Conservation (phyloP, 2,797 vertebrate species). For the Linurgus olivaceus region DNA sequence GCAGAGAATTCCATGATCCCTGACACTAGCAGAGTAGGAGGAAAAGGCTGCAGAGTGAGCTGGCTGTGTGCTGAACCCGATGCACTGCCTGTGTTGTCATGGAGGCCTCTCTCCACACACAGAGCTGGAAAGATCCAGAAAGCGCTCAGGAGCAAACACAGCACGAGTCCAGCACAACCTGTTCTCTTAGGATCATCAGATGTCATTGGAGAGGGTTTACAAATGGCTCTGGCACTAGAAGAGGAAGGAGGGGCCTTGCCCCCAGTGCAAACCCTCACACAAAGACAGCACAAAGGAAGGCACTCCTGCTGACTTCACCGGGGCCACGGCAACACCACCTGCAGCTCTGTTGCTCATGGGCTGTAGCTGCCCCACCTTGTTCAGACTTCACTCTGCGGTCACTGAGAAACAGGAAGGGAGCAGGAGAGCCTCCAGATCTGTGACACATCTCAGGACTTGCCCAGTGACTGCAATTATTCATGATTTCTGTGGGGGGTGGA, state of each 20-base stretch:
- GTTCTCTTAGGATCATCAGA: rapidly evolving
- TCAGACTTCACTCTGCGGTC: background rate
- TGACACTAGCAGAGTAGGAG: background rate
- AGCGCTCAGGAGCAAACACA: background rate
- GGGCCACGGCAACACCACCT: background rate
- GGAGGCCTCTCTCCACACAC: background rate
- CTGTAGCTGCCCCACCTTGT: background rate
- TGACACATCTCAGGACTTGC: background rate
- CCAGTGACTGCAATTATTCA: background rate
- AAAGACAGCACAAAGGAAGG: background rate
- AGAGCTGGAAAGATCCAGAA: background rate
- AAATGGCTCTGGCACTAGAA: background rate
- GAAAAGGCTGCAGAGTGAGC: background rate
- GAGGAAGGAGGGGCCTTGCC: background rate
- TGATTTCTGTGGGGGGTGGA: background rate
- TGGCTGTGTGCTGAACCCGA: background rate
- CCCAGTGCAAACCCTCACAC: background rate
- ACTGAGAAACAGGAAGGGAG: background rate
- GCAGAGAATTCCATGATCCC: background rate
- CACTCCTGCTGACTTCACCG: background rate
- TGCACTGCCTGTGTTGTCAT: background rate
- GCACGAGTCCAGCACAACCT: background rate
- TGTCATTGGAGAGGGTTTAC: background rate
- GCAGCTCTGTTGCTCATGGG: background rate
- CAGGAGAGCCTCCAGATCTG: background rate